These are phyloP conservation scores for Brachyhypopomus occidentalis DNA, from an alignment of 2,113 vertebrate genomes.

Conservation along the genomic window DNA sequence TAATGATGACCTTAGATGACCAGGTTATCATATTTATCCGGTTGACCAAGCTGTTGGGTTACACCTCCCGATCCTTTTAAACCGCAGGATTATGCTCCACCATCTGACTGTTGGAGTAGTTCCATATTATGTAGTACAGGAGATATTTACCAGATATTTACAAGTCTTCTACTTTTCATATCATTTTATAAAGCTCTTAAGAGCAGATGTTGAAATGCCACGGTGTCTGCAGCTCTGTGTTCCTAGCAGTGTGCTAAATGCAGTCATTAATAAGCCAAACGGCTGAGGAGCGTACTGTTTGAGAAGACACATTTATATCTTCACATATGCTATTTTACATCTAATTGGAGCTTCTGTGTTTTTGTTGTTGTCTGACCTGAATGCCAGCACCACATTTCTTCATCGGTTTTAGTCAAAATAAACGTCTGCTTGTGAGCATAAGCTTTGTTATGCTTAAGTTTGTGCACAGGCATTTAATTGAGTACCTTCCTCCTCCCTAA, in stretches of 20 bases:
- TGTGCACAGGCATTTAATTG: background rate
- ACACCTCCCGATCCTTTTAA: background rate
- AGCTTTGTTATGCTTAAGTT: constrained; percentile 23
- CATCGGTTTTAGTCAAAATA: constrained; percentile 9
- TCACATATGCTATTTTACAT: background rate
- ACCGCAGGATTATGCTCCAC: background rate
- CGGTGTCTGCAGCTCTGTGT: background rate
- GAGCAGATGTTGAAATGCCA: background rate
- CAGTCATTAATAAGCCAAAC: background rate
- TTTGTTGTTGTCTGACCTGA: constrained; percentile 1
- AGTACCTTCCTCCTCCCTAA: too few relatives aligned
- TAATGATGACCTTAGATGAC: background rate
- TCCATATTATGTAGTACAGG: background rate
- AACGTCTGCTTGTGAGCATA: background rate
- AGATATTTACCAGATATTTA: background rate
- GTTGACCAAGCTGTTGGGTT: background rate
- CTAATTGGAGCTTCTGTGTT: background rate
- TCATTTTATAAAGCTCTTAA: constrained; percentile 5
- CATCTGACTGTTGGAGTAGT: background rate
- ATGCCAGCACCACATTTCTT: background rate
- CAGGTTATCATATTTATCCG: background rate
- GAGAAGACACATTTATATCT: background rate
- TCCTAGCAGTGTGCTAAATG: background rate
- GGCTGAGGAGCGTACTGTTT: background rate
- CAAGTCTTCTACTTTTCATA: background rate